Evolutionary conservation across 2,888 invertebrate genomes (phyloP).

Genomic region (Thymelicus lineola): DNA sequence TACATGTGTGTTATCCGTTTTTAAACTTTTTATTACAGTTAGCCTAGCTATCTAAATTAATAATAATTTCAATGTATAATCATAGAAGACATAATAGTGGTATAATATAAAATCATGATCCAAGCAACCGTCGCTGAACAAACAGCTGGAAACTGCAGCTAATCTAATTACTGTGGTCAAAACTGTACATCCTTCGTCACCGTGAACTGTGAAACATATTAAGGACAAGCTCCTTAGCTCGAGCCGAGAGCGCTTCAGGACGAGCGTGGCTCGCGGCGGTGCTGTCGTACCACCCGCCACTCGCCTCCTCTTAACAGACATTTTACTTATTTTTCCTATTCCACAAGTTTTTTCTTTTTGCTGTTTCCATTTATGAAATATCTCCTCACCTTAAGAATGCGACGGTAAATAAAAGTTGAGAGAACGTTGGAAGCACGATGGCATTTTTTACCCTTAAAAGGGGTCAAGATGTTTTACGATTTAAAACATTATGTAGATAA

Average conservation of each 20-base stretch:
- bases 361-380: constrained; percentile 4
- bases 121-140: too few relatives aligned
- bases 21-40: too few relatives aligned
- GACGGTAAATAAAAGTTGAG: neutral
- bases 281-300: neutral
- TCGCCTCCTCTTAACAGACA: neutral
- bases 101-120: too few relatives aligned
- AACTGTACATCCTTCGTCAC: neutral
- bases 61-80: too few relatives aligned
- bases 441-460: neutral
- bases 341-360: neutral
- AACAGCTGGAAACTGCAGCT: neutral
- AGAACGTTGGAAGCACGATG: neutral
- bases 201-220: neutral
- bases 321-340: constrained; percentile 2
- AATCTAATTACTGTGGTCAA: neutral
- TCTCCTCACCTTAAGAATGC: neutral
- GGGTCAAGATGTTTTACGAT: neutral
- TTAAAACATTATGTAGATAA: neutral
- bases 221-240: neutral
- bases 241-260: neutral
- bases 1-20: too few relatives aligned
- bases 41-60: too few relatives aligned
- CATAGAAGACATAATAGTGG: too few relatives aligned
- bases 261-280: neutral